phyloP scores from a whole-genome alignment of 53 echinoderm and acorn worm species.

The Hippasteria phrygiana region DNA sequence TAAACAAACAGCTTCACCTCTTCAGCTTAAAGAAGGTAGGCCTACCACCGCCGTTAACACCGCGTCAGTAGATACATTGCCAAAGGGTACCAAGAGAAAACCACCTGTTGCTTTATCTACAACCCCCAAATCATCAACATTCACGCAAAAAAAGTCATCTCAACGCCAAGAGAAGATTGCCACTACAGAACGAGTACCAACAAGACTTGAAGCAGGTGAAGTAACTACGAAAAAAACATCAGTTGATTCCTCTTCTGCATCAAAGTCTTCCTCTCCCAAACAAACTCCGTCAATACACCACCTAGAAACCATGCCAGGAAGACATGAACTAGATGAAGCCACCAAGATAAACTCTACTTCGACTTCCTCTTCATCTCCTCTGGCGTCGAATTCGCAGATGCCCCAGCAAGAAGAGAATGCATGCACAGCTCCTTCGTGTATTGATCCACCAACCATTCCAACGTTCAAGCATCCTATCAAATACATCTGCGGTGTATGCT shows the following conservation, averaged over 20 bases:
- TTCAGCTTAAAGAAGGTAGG: background rate
- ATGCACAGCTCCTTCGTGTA: background rate
- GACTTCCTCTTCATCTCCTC: background rate
- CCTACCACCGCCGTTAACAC: background rate
- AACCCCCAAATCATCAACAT: background rate
- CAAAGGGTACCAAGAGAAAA: background rate
- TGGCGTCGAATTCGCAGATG: background rate
- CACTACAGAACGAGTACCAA: too few relatives aligned
- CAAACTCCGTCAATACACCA: too few relatives aligned
- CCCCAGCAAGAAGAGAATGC: background rate
- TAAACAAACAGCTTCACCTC: background rate
- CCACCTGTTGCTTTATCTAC: background rate
- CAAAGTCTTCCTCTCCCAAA: too few relatives aligned
- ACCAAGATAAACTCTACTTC: background rate
- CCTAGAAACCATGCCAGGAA: background rate
- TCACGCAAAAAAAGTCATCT: background rate
- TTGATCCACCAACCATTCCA: background rate
- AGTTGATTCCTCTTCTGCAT: too few relatives aligned
- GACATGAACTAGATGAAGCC: background rate
- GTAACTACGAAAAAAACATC: too few relatives aligned
- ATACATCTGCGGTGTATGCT: constrained; percentile 78
- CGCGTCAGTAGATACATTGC: background rate
- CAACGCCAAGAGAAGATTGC: background rate
- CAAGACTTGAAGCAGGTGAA: too few relatives aligned
- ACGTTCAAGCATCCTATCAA: constrained; percentile 34